Base-by-base conservation (phyloP, 2,888 invertebrate species). In the Hetaerina titia region DNA sequence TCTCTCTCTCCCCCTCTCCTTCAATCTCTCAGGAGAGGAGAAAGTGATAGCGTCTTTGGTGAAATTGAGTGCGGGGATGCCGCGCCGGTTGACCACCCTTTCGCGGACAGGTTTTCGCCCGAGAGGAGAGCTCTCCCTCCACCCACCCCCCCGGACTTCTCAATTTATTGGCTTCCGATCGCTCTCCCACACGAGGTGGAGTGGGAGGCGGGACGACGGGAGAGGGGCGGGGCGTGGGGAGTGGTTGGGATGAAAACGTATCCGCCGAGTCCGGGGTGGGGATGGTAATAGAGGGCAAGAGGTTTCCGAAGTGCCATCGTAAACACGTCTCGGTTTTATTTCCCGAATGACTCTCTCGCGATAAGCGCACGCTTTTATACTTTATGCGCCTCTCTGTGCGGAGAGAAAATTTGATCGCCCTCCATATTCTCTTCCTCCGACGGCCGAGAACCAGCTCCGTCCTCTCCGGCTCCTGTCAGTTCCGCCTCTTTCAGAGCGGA, bases 81-180 rank as follows among this genome's bases (percentile, higher is more conserved):
- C n/a, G n/a, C 22, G 25, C 22, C 69, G 81, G 81, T 31, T 81
- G 81, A 31, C 81, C 81, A 31, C 81, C 31, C 25, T 31, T 4
- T 22, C 81, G 31, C 81, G 25, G 31, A 81, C 81, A 31, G 31
- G 81, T 81, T 81, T 81, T 31, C 31, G 11, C 11, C 19, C n/a
- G 25, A 25, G 25, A 8, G 7, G 25, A 81, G 8, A 81, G 81
- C 2, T 13, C 81, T 31, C 2, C 31, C 69, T 69, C 69, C 81
- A 15, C 2, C 31, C 69, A 22, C 69, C 22, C 8, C 69, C 22
- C 22, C n/a, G 19, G 1, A 8, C 8, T 19, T 69, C 69, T 19
- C 69, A n/a, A 69, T 69, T 69, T 69, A 69, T 69, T n/a, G 19
- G n/a, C 69, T 69, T 69, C 69, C 69, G n/a, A 69, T 69, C 69